Evolutionary conservation across 2,113 vertebrate species (phyloP), one percentile per base, ranked within the genome.

Genomic region (Seriola dumerili): DNA sequence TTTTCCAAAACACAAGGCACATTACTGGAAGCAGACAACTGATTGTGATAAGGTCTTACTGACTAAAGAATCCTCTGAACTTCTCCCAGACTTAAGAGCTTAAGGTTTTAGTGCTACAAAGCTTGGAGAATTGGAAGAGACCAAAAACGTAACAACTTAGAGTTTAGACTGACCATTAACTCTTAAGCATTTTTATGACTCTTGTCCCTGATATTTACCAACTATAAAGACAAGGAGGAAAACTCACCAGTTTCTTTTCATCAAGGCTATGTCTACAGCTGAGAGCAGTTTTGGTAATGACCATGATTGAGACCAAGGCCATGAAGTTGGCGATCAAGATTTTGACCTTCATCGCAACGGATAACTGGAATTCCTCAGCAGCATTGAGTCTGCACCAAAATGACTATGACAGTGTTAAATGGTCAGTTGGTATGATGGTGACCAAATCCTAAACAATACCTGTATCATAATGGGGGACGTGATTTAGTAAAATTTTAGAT

Each of bases 231-330:
- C 17, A 61, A 68, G 17, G 5, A 72, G 5, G 34, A 17, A 48
- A 61, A 19, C 21, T 65, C n/a, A 14, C 11, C 14, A 21, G 25
- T 34, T 76, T 74, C 61, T 81, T 71, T 85, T 85, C 34, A 80
- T 75, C 74, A 75, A 54, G 40, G 61, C 44, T 11, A 14, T 75
- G 19, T n/a, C 38, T 61, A 40, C 79, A 88, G 81, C 81, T 91
- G 85, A 86, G 68, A 89, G 11, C 75, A 72, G 71, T 89, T 91
- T 67, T 74, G 21, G 7, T 91, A 88, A 90, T 78, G 61, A 81
- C 84, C 29, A 52, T 80, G 72, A 85, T 46, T 80, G 44, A 79
- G 61, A 55, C 29, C 29, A 79, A 78, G 48, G 59, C 48, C 55
- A 63, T 72, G 64, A 78, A 76, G 48, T n/a, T 64, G 50, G 68